phyloP scores from a whole-genome alignment of 2,797 vertebrate species.

The Pseudopleuronectes americanus region DNA sequence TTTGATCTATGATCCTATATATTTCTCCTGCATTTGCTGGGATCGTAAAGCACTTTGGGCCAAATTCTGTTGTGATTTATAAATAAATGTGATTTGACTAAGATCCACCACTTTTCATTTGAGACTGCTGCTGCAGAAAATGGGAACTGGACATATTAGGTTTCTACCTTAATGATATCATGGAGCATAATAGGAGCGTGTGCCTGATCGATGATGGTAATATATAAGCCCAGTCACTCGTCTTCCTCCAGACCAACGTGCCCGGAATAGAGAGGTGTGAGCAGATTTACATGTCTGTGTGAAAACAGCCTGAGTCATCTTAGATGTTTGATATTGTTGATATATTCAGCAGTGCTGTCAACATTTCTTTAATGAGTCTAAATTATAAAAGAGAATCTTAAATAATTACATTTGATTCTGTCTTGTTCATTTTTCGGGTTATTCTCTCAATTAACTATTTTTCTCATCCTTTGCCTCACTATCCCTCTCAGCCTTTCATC shows the following conservation, averaged over 20 bases:
- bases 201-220: constrained; percentile 12
- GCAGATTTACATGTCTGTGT: too few relatives aligned
- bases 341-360: neutral
- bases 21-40: neutral
- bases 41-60: neutral
- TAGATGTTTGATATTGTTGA: neutral
- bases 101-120: neutral
- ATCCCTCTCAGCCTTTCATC: constrained; percentile 3
- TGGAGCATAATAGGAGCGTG: constrained; percentile 10
- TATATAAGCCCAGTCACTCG: too few relatives aligned
- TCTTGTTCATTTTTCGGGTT: neutral
- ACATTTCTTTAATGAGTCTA: neutral
- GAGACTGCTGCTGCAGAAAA: neutral
- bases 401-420: neutral
- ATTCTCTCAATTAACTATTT: neutral
- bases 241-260: too few relatives aligned
- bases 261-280: too few relatives aligned
- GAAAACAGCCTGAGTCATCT: neutral
- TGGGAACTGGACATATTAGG: constrained; percentile 8
- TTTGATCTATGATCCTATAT: neutral
- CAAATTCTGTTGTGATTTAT: neutral
- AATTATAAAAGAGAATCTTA: constrained; percentile 12
- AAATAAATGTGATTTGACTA: too few relatives aligned
- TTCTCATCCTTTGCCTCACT: constrained; percentile 1
- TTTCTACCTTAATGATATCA: constrained; percentile 7